These are phyloP conservation scores for Oxyteleia sp. DNA, from an alignment of 2,888 invertebrate genomes.

Conservation along the genomic window DNA sequence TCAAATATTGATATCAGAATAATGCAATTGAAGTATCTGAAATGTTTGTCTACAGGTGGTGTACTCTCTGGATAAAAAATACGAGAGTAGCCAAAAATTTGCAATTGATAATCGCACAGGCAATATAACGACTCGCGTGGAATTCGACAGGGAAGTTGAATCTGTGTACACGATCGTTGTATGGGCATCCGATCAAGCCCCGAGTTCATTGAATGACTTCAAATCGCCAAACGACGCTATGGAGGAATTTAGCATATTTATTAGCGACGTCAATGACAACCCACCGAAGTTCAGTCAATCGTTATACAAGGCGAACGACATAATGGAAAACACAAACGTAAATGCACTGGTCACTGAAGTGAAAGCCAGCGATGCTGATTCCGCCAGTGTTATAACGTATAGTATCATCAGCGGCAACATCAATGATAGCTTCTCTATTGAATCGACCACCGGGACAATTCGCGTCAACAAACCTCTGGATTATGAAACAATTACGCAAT, in stretches of 20 bases:
- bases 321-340: slow-evolving; percentile 94
- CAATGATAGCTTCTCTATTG: slow-evolving; percentile 95
- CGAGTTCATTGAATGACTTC: slow-evolving; percentile 91
- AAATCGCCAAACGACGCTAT: slow-evolving; percentile 92
- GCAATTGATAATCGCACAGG: slow-evolving; percentile 95
- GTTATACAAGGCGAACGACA: slow-evolving; percentile 92
- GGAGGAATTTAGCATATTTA: slow-evolving; percentile 95
- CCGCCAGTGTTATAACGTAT: slow-evolving; percentile 94
- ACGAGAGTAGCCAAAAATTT: slow-evolving; percentile 90
- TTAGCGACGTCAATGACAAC: slow-evolving; percentile 99
- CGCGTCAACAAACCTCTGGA: slow-evolving; percentile 93
- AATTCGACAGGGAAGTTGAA: slow-evolving; percentile 95
- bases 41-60: slow-evolving; percentile 88
- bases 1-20: too few species aligned
- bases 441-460: slow-evolving; percentile 95
- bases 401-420: slow-evolving; percentile 95
- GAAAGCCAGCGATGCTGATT: slow-evolving; percentile 95
- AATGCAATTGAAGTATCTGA: too few species aligned
- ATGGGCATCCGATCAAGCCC: slow-evolving; percentile 96
- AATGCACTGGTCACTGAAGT: slow-evolving; percentile 95
- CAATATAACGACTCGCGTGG: slow-evolving; percentile 93
- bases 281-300: slow-evolving; percentile 95
- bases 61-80: slow-evolving; percentile 91
- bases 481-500: slow-evolving; percentile 95
- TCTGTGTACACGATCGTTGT: slow-evolving; percentile 96